Evolutionary conservation across 1,140 invertebrate genomes (phyloP), one percentile per base, ranked within the genome.

Genomic region (Hormaphis cornu): DNA sequence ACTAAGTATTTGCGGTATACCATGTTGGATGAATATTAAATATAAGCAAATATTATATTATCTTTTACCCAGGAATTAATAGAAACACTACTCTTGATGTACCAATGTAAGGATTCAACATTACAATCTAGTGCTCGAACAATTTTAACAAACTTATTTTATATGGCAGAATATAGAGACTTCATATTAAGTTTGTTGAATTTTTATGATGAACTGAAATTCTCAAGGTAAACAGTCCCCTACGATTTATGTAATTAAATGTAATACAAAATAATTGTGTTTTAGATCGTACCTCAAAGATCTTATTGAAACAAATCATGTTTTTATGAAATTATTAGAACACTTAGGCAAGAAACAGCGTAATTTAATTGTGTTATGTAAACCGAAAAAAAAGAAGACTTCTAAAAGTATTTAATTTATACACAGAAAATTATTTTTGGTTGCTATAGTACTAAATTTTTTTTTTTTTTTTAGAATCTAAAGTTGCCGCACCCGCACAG

Each of bases 301-400:
- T 80, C 80, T 98, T 14, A 80, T 95, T 14, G 89, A 95, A 77
- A 93, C 91, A 0, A 86, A 86, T 28, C 93, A 98, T 80, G 81
- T 96, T 71, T 98, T 96, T 77, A 77, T 98, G 52, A 95, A 93
- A 82, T 88, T 97, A 85, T 78, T 98, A 70, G 90, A 97, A 77
- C 80, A 85, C 58, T 91, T 86, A 78, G 89, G 85, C 70, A 85
- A 84, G 48, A 85, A 82, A 73, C 85, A 86, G 71, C 82, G 82
- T 20, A 79, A 82, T 26, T 74, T 84, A 5, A 79, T 96, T 6
- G 82, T 95, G 3, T 87, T 94, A 40, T 87, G 87, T 73, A 89
- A 88, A 75, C 74, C 73, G 26, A 86, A 85, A 48, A 66, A 61
- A 1, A 85, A 81, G 77, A 80, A 81, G 74, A 81, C 79, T 73